Evolutionary conservation across 2,797 vertebrate genomes (phyloP).

Genomic region (Artibeus jamaicensis): DNA sequence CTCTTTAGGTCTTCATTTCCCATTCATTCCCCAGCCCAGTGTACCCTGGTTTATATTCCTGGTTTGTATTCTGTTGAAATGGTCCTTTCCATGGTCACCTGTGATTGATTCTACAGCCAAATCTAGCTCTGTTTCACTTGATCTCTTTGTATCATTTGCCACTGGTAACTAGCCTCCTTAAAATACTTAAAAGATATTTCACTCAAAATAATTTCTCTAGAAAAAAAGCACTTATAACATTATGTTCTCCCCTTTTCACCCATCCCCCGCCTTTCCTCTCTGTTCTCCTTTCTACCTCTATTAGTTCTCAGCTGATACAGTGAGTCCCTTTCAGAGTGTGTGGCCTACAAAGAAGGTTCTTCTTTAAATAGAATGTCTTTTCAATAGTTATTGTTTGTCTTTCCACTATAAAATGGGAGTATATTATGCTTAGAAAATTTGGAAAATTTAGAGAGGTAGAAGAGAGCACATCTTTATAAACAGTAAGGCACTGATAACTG

Average conservation of each 20-base stretch:
- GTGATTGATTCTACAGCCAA: neutral
- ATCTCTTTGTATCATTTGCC: constrained; percentile 37
- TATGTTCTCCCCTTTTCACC: neutral
- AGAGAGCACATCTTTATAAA: neutral
- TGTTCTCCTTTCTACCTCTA: neutral
- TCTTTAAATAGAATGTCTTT: neutral
- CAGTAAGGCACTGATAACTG: neutral
- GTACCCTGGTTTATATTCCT: neutral
- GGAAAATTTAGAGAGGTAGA: neutral
- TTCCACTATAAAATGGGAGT: neutral
- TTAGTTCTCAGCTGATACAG: neutral
- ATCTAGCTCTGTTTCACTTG: neutral
- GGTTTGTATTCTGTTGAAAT: neutral
- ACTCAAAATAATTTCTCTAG: neutral
- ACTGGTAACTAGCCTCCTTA: neutral
- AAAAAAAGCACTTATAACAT: neutral
- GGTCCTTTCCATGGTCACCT: neutral
- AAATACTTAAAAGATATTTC: neutral
- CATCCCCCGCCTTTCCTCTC: neutral
- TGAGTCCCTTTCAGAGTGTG: neutral
- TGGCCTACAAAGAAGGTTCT: neutral
- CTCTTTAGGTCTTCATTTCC: neutral
- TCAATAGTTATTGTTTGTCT: neutral
- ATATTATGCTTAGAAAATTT: neutral
- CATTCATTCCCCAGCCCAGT: neutral